Evolutionary conservation across 2,797 vertebrate species (phyloP).

Genomic region (Rhabdomys pumilio): DNA sequence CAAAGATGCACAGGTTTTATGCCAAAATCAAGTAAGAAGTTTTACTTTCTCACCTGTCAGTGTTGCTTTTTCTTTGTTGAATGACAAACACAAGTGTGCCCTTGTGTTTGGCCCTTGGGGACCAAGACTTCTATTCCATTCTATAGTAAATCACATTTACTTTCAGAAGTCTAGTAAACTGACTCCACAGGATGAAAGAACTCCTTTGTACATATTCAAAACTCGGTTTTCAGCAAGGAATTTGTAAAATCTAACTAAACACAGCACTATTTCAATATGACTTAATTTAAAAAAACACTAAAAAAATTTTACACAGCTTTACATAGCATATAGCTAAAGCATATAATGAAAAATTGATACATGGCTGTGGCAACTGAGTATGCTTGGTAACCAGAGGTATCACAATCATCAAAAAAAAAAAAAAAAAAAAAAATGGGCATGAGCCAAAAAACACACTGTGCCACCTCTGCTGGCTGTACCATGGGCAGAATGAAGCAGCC

Average conservation of each 20-base stretch:
- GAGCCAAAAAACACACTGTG: constrained; percentile 18
- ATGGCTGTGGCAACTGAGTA: neutral
- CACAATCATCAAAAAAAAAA: constrained; percentile 67
- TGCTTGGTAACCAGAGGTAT: neutral
- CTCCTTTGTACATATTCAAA: constrained; percentile 46
- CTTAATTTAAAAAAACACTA: constrained; percentile 47
- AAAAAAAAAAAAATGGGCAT: constrained; percentile 59
- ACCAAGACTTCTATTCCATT: constrained; percentile 21
- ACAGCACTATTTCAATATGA: constrained; percentile 34
- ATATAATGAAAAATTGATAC: constrained; percentile 37
- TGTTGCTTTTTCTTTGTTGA: constrained; percentile 42
- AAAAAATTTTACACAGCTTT: neutral
- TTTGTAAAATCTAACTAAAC: constrained; percentile 39
- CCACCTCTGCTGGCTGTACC: neutral
- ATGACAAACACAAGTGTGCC: neutral
- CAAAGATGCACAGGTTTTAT: neutral
- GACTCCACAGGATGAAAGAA: constrained; percentile 40
- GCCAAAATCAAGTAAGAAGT: constrained; percentile 44
- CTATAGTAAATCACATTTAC: constrained; percentile 15
- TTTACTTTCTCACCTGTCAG: neutral
- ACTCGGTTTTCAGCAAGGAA: constrained; percentile 44
- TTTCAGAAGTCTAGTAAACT: constrained; percentile 48
- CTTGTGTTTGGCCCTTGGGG: neutral
- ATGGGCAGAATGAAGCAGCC: constrained; percentile 31
- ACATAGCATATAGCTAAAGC: constrained; percentile 48